Conservation (phyloP, 2,113 vertebrate species). For the Acrocephalus arundinaceus region DNA sequence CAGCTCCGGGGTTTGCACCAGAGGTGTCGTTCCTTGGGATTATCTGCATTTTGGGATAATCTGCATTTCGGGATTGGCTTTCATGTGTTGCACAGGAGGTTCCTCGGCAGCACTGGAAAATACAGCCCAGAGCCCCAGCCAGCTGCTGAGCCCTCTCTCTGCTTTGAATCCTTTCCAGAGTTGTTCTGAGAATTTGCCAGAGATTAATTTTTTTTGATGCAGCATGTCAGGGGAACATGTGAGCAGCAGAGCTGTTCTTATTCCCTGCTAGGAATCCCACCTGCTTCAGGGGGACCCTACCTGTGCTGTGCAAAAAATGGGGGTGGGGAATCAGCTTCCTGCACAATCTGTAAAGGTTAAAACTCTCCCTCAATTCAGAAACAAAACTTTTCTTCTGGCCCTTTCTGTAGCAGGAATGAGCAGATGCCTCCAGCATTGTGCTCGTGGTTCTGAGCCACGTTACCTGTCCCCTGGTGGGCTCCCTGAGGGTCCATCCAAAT, state of each 20-base stretch:
- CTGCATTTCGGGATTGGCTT: background rate
- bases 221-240: background rate
- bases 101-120: constrained; percentile 37
- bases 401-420: background rate
- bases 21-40: background rate
- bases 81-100: constrained; percentile 26
- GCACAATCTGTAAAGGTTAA: background rate
- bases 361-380: background rate
- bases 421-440: background rate
- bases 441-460: accelerated
- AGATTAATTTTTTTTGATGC: background rate
- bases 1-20: background rate
- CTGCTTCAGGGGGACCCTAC: background rate
- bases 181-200: constrained; percentile 17
- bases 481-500: too few species aligned
- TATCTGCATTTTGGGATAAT: background rate
- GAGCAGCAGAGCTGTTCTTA: background rate
- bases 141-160: constrained; percentile 32
- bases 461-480: background rate
- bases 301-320: accelerated
- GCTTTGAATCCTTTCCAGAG: constrained; percentile 25
- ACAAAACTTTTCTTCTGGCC: background rate
- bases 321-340: background rate
- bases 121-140: background rate
- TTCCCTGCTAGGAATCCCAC: background rate